These are phyloP conservation scores for Procambarus virginalis DNA, from an alignment of 1,140 invertebrate genomes.

Conservation along the genomic window DNA sequence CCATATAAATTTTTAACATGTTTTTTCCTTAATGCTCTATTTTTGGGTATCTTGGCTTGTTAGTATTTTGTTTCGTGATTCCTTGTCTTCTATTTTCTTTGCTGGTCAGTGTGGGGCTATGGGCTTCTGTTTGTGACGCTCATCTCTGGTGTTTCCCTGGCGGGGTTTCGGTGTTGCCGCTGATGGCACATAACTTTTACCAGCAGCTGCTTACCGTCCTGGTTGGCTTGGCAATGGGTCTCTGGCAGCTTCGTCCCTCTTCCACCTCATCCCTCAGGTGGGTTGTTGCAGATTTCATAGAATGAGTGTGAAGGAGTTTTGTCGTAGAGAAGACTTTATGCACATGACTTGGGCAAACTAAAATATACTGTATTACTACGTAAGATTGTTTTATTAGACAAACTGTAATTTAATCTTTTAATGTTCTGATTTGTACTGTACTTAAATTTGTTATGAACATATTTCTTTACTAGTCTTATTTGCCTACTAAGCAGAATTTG, in stretches of 20 bases:
- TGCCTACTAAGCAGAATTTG: no score
- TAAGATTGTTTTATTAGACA: no score
- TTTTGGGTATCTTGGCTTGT: background rate
- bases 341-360: no score
- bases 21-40: background rate
- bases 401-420: no score
- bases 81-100: background rate
- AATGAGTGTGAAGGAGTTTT: background rate
- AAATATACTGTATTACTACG: no score
- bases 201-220: conserved; percentile 78
- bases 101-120: conserved; percentile 78
- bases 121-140: conserved; percentile 79
- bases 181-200: conserved; percentile 78
- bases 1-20: no score
- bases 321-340: no score
- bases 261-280: conserved; percentile 81
- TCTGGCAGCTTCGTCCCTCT: conserved; percentile 79
- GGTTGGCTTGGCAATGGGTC: conserved; percentile 81
- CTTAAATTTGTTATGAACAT: no score
- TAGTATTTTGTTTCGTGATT: background rate
- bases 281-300: background rate
- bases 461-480: no score
- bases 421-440: no score
- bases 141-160: conserved; percentile 80
- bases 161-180: conserved; percentile 79